Base-by-base conservation (phyloP, 2,888 invertebrate species). In the Subacronicta megacephala region DNA sequence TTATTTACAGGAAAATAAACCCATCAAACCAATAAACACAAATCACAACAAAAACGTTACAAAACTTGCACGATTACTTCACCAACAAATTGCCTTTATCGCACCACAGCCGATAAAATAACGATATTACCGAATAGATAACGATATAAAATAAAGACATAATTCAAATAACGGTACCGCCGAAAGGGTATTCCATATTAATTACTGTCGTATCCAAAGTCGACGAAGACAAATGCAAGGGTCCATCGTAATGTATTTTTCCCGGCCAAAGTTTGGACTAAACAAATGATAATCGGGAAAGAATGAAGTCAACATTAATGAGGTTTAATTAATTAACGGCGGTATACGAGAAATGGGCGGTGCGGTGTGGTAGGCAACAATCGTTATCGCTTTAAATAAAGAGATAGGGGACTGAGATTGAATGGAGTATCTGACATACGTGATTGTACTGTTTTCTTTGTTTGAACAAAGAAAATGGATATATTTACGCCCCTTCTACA, bases 211-310 rank as follows among this genome's bases (percentile, higher is more conserved):
- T 82, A 77, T 80, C 80, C 81, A 83, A 87, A 88, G 85, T 85
- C 91, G 93, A 93, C 93, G 92, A 92, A 93, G 93, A 94, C 89
- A 89, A 93, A 94, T 92, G 90, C 82, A 84, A 81, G 87, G 84
- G 82, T 60, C 85, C 78, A 79, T 80, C 83, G 81, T 92, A 92
- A 94, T 93, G 89, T 93, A 93, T 93, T 93, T 94, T 93, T 93
- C 91, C 87, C 80, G 81, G 84, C 83, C 88, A 82, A 84, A 82
- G 81, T 79, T n/a, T 78, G 76, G 90, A 87, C 88, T 83, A 92
- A 92, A 93, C 92, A 91, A 93, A 94, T 94, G 93, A 92, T 93
- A 93, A 93, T 93, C 93, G 92, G 89, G 86, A 87, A 90, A 89
- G 92, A 93, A 93, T 93, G 91, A 92, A 94, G 92, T 93, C 92